These are phyloP conservation scores for Astreopora myriophthalma DNA, from an alignment of 64 coral and sea anemone genomes.

Conservation along the genomic window DNA sequence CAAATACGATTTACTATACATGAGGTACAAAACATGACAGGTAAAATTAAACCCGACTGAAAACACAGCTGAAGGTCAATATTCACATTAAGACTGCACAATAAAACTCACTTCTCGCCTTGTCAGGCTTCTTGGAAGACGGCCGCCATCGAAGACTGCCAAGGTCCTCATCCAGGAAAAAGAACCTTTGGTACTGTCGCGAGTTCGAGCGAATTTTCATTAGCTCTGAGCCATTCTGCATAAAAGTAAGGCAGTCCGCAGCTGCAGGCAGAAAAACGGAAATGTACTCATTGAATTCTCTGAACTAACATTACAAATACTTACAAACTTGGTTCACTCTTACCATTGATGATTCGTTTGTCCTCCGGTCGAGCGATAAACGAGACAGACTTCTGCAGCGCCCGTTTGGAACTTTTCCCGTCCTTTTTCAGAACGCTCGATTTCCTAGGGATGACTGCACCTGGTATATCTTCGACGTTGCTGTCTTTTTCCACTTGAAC, in stretches of 20 bases:
- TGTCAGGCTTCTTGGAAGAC: constrained; percentile 96
- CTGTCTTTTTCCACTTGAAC: constrained; percentile 23
- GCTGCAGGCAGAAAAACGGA: constrained; percentile 69
- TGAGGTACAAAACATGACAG: neutral
- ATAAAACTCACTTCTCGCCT: constrained; percentile 88
- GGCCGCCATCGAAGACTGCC: constrained; percentile 88
- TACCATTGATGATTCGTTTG: constrained; percentile 76
- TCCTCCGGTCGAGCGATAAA: constrained; percentile 71
- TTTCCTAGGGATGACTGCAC: constrained; percentile 31
- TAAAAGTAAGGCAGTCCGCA: constrained; percentile 90
- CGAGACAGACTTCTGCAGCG: constrained; percentile 69
- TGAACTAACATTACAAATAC: constrained; percentile 29
- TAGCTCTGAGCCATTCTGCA: constrained; percentile 97
- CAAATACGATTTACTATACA: no score
- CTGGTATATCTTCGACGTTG: constrained; percentile 7
- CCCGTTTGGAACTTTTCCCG: constrained; percentile 48
- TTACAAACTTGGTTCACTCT: constrained; percentile 7
- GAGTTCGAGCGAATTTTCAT: constrained; percentile 99
- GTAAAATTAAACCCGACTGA: neutral
- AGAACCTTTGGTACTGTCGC: constrained; percentile 92
- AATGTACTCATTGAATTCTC: constrained; percentile 51
- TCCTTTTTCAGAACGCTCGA: constrained; percentile 74
- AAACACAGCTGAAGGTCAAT: neutral
- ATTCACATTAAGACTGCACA: neutral
- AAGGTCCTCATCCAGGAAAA: constrained; percentile 86